phyloP scores from a whole-genome alignment of 2,888 invertebrate genomes.

The Drosophila emarginata region DNA sequence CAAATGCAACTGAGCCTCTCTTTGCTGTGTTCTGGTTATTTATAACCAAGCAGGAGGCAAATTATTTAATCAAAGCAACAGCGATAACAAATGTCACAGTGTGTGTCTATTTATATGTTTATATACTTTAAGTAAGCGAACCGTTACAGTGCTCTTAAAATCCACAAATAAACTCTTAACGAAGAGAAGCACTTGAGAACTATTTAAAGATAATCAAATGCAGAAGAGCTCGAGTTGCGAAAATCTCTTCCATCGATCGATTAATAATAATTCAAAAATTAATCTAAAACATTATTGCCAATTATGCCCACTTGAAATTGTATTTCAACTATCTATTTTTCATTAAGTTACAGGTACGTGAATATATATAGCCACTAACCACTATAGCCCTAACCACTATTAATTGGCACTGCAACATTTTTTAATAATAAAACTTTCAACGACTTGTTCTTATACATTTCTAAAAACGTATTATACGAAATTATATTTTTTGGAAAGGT shows the following conservation, averaged over 20 bases:
- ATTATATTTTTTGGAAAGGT: too few relatives aligned
- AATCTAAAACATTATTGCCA: not conserved
- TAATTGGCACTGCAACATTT: too few relatives aligned
- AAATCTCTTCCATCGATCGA: not conserved
- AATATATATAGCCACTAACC: too few relatives aligned
- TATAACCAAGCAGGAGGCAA: conserved; percentile 11
- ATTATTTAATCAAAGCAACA: not conserved
- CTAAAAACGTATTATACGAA: too few relatives aligned
- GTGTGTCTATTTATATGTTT: not conserved
- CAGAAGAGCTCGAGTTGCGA: not conserved
- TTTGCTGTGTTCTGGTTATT: conserved; percentile 21
- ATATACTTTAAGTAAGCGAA: not conserved
- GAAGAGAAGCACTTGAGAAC: not conserved
- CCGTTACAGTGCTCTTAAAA: not conserved
- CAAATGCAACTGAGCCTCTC: not conserved
- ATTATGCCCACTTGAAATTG: not conserved
- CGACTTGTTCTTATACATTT: too few relatives aligned
- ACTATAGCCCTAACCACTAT: too few relatives aligned
- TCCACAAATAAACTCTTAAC: not conserved
- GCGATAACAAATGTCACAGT: not conserved
- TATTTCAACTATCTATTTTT: not conserved
- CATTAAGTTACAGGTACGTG: too few relatives aligned
- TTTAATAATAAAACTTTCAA: too few relatives aligned
- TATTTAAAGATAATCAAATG: not conserved
- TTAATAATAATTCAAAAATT: not conserved